A percentile compares a stretch with the other conserved stretches of the same genome.
Evolutionary conservation across 64 coral and sea anemone species (phyloP).

Genomic region (Dendrophyllia cribrosa): DNA sequence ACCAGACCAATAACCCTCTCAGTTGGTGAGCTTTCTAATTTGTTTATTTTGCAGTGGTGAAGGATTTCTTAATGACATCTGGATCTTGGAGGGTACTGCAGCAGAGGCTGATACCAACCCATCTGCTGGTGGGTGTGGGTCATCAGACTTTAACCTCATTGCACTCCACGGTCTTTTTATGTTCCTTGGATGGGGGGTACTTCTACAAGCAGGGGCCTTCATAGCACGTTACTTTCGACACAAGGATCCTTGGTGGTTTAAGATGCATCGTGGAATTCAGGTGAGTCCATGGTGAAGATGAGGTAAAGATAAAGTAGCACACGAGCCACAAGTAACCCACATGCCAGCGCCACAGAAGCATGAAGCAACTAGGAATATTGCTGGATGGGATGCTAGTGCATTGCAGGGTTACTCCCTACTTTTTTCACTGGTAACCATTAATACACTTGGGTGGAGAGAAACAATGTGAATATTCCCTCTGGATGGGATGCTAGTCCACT

Average conservation of each 20-base stretch:
- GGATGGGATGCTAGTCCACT: too few species aligned
- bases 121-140: constrained; percentile 68
- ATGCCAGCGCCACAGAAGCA: too few species aligned
- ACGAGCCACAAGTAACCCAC: too few species aligned
- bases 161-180: constrained; percentile 96
- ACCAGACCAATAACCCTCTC: too few species aligned
- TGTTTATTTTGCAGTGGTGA: neutral
- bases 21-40: too few species aligned
- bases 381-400: too few species aligned
- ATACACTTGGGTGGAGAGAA: too few species aligned
- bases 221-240: constrained; percentile 94
- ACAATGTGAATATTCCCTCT: too few species aligned
- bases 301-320: neutral
- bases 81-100: constrained; percentile 81
- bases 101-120: constrained; percentile 62
- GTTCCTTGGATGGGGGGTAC: constrained; percentile 96
- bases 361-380: too few species aligned
- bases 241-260: constrained; percentile 97
- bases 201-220: constrained; percentile 91
- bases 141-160: constrained; percentile 77
- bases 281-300: constrained; percentile 18
- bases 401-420: too few species aligned
- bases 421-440: too few species aligned
- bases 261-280: constrained; percentile 95
- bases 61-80: constrained; percentile 76